phyloP scores from a whole-genome alignment of 2,888 invertebrate genomes.

The Dasypolia templi region DNA sequence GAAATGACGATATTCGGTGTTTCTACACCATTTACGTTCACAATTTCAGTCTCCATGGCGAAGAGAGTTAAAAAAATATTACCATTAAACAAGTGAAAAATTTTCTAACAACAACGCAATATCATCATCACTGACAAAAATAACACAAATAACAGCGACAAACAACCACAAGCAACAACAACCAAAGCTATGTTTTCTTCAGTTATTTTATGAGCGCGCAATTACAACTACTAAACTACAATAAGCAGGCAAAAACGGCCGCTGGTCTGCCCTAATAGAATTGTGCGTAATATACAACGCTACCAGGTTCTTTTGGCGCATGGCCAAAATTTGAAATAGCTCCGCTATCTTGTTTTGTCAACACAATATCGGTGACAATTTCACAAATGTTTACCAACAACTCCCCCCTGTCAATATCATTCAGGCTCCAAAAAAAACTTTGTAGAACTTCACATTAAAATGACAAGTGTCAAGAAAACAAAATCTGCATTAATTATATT shows the following conservation, averaged over 20 bases:
- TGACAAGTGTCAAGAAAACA: slow-evolving; percentile 3
- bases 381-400: background rate
- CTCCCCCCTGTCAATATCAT: background rate
- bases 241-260: background rate
- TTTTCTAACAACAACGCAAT: background rate
- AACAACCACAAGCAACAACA: background rate
- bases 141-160: background rate
- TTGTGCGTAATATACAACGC: background rate
- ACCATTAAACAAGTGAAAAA: background rate
- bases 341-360: background rate
- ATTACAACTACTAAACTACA: background rate
- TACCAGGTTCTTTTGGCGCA: background rate
- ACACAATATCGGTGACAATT: background rate
- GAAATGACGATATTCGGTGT: background rate
- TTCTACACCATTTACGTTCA: background rate
- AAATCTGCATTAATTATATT: background rate
- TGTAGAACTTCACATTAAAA: background rate
- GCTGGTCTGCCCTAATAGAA: background rate
- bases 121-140: background rate
- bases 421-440: background rate
- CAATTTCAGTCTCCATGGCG: slow-evolving; percentile 2
- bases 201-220: background rate
- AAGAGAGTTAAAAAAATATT: background rate
- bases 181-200: background rate
- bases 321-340: background rate